Evolutionary conservation across 2,888 invertebrate genomes (phyloP), one percentile per base, ranked within the genome.

Genomic region (Chorisops tibialis): DNA sequence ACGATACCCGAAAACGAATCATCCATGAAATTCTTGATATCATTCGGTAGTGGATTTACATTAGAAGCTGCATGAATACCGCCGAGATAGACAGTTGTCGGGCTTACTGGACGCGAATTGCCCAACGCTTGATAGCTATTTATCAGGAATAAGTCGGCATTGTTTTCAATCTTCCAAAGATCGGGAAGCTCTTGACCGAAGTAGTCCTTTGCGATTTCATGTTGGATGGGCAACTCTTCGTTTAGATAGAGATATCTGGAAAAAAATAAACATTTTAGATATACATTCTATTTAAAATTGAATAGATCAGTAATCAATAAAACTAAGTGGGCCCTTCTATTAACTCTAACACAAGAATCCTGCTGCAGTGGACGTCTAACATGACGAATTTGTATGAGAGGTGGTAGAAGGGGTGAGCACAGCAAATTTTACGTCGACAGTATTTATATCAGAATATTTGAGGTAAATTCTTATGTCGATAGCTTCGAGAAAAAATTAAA

Each of bases 141-240:
- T 12, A 70, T 67, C 24, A 70, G 30, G n/a, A 70, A 59, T 41
- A 70, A 45, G 67, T 69, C 69, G 49, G 70, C 69, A 65, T 66
- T 68, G 45, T 64, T 66, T 66, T 70, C 69, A 61, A 70, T 66
- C 50, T 68, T 67, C 69, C 68, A 69, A 51, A 69, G 63, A 64
- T 68, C 66, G 39, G 70, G 70, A 39, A 68, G 65, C 41, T 64
- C 60, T 39, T 52, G 35, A 30, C 69, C 69, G 45, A 70, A 69
- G 63, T 66, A 67, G 37, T 68, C 65, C 52, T 62, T 65, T 6
- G 69, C 69, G n/a, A 70, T 67, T 64, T 69, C 68, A 67, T 70
- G 66, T 63, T 70, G 70, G 51, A 66, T 62, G 41, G 70, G 70
- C 51, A 70, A 65, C 59, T 70, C 70, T 39, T 69, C 69, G 45